These are phyloP conservation scores for Gallinago jamesoni DNA, from an alignment of 2,113 vertebrate genomes.

Conservation along the genomic window DNA sequence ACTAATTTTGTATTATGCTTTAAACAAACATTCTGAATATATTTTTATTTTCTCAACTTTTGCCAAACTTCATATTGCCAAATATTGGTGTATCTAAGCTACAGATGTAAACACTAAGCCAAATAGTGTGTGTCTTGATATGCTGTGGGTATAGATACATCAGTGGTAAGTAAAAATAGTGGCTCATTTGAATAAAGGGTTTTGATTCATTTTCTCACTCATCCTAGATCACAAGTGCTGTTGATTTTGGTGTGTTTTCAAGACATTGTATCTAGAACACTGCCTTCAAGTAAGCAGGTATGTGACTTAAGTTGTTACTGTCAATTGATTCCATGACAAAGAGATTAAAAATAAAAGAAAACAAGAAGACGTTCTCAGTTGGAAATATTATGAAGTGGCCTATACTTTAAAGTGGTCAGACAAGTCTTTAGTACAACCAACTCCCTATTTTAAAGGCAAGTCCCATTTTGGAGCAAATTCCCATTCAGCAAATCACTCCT, in stretches of 20 bases:
- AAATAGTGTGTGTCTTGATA: not conserved
- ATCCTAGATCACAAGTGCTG: not conserved
- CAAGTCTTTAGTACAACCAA: not conserved
- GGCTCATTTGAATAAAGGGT: not conserved
- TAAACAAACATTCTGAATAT: conserved; percentile 6
- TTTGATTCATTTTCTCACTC: not conserved
- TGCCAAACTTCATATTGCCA: not conserved
- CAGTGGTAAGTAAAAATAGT: not conserved
- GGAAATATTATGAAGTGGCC: not conserved
- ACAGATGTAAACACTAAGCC: not conserved
- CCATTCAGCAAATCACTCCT: not conserved
- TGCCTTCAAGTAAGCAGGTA: not conserved
- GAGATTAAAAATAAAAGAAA: not conserved
- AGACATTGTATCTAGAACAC: not conserved
- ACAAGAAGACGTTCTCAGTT: not conserved
- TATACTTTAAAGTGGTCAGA: not conserved
- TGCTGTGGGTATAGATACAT: not conserved
- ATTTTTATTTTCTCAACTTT: not conserved
- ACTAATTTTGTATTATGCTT: not conserved
- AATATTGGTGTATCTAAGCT: not conserved
- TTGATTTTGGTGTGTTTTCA: not conserved
- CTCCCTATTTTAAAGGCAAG: not conserved
- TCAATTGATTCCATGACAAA: not conserved
- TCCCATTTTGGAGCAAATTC: not conserved
- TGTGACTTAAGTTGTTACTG: not conserved